Conservation (phyloP, 2,797 vertebrate genomes). For the Anguilla marmorata region DNA sequence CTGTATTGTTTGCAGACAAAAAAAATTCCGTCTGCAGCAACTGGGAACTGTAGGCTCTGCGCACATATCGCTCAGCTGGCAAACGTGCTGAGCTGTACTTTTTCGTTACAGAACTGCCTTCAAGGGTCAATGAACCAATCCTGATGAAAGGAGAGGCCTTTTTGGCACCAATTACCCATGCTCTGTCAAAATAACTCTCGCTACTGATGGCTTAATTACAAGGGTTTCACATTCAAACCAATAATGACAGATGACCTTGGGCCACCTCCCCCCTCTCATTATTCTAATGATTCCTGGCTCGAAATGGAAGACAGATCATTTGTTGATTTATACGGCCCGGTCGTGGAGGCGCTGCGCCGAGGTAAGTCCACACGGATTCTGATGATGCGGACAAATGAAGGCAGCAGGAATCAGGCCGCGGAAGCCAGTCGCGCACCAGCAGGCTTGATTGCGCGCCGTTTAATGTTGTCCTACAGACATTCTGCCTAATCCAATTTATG, state of each 20-base stretch:
- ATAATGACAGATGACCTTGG: conserved; percentile 46
- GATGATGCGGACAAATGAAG: conserved; percentile 19
- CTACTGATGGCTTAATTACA: conserved; percentile 40
- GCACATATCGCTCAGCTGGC: background rate
- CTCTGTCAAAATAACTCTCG: conserved; percentile 52
- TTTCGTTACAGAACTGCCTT: conserved; percentile 31
- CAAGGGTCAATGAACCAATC: conserved; percentile 44
- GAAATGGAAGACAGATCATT: conserved; percentile 38
- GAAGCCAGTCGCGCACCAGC: background rate
- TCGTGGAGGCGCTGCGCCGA: background rate
- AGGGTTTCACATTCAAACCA: conserved; percentile 44
- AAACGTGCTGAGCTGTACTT: conserved; percentile 8
- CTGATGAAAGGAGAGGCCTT: conserved; percentile 47
- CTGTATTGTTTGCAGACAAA: background rate
- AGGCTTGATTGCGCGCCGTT: background rate
- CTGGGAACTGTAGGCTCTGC: background rate
- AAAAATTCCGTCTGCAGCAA: background rate
- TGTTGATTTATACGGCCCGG: conserved; percentile 35
- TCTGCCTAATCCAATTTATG: conserved; percentile 8
- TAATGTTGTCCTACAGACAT: conserved; percentile 15
- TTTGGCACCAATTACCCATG: conserved; percentile 51
- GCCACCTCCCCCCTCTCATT: conserved; percentile 40
- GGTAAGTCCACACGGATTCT: conserved; percentile 7
- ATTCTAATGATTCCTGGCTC: conserved; percentile 47
- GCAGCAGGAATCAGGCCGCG: conserved; percentile 8